phyloP scores from a whole-genome alignment of 2,888 invertebrate species.

The Hyposoter dolosus region DNA sequence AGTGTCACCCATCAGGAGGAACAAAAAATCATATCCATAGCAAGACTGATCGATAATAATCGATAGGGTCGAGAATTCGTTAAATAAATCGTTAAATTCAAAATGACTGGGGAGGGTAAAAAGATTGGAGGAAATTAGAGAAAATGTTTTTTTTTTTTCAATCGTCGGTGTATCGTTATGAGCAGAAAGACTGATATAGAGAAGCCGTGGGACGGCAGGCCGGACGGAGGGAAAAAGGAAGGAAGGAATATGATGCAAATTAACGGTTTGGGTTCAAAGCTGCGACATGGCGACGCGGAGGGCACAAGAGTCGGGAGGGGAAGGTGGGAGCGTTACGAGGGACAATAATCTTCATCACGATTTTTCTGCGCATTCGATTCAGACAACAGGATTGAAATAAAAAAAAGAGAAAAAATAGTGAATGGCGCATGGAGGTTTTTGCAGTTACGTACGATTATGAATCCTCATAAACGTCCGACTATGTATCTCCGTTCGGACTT shows the following conservation, averaged over 20 bases:
- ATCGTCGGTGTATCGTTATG: not conserved
- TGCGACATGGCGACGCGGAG: constrained; percentile 20
- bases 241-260: constrained; percentile 56
- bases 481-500: not conserved
- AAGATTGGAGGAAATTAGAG: too few relatives aligned
- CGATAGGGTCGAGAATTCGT: not conserved
- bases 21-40: not conserved
- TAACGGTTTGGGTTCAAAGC: constrained; percentile 51
- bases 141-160: not conserved
- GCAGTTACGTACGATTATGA: constrained; percentile 10
- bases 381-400: constrained; percentile 51
- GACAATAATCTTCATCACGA: constrained; percentile 60
- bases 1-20: not conserved
- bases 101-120: too few relatives aligned
- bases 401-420: not conserved
- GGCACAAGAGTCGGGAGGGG: too few relatives aligned
- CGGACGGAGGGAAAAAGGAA: constrained; percentile 8
- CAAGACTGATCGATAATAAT: not conserved
- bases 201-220: not conserved
- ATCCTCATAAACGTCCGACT: not conserved
- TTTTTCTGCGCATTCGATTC: constrained; percentile 60
- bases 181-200: not conserved
- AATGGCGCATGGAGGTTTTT: not conserved
- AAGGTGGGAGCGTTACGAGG: not conserved
- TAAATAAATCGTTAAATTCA: not conserved